Conservation (phyloP, 2,113 vertebrate genomes). For the Rattus rattus region DNA sequence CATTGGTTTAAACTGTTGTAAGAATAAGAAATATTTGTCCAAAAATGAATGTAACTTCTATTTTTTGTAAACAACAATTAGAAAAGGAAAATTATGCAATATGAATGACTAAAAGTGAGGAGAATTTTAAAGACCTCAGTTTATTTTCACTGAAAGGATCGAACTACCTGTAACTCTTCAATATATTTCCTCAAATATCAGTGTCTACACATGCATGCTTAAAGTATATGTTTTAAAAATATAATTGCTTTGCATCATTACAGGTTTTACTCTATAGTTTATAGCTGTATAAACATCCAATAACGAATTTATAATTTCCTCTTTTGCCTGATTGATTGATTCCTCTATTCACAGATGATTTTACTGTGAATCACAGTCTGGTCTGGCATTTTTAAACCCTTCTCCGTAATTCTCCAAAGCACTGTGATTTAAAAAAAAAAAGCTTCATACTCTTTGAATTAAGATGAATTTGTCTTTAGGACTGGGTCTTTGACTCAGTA, state of each 20-base stretch:
- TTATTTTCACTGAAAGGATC: constrained; percentile 30
- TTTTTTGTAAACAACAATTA: not conserved
- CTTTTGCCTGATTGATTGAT: not conserved
- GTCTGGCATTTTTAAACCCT: not conserved
- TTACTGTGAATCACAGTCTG: not conserved
- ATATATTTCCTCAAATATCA: not conserved
- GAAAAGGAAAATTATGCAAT: constrained; percentile 50
- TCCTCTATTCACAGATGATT: not conserved
- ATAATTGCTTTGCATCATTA: not conserved
- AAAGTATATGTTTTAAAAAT: not conserved
- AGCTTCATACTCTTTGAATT: not conserved
- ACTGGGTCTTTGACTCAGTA: not conserved
- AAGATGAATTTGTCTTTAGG: not conserved
- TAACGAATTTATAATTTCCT: not conserved
- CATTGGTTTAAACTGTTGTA: not conserved
- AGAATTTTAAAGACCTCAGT: not conserved
- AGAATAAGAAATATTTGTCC: not conserved
- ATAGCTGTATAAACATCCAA: not conserved
- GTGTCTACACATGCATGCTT: not conserved
- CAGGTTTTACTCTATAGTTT: not conserved
- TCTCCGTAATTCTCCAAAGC: not conserved
- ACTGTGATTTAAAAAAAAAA: not conserved
- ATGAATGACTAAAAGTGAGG: not conserved
- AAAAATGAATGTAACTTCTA: constrained; percentile 26
- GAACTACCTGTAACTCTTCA: not conserved